These are phyloP conservation scores for Paracanthobrama guichenoti DNA, from an alignment of 2,113 vertebrate genomes.

Conservation along the genomic window DNA sequence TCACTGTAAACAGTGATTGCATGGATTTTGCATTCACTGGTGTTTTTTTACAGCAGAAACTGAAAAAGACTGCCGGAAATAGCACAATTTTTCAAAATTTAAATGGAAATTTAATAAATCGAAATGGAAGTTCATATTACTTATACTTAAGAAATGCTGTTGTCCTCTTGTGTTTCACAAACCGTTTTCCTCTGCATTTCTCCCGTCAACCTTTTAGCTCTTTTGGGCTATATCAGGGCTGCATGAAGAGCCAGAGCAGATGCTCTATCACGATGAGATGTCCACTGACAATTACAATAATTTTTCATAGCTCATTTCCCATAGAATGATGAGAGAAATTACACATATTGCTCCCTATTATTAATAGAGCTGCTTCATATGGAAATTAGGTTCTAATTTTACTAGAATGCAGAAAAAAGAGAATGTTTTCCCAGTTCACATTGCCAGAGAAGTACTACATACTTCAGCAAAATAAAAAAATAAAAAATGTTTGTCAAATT, in stretches of 20 bases:
- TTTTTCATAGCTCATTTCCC: conserved; percentile 87
- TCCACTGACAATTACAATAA: conserved; percentile 87
- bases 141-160: conserved; percentile 39
- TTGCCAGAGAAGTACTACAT: conserved; percentile 63
- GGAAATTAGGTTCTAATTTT: conserved; percentile 73
- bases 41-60: background rate
- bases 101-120: no score
- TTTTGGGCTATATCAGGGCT: conserved; percentile 78
- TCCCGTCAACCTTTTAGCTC: conserved; percentile 48
- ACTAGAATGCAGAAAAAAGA: conserved; percentile 52
- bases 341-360: conserved; percentile 65
- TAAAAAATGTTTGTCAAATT: background rate
- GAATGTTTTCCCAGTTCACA: conserved; percentile 53
- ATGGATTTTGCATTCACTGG: background rate
- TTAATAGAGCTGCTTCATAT: conserved; percentile 71
- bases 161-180: conserved; percentile 43
- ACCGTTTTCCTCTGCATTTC: conserved; percentile 38
- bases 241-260: conserved; percentile 86
- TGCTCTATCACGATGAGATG: conserved; percentile 84
- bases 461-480: background rate
- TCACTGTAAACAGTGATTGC: background rate
- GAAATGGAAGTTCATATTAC: background rate
- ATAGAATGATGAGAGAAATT: conserved; percentile 67
- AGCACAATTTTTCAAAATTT: background rate
- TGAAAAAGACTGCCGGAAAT: background rate